Evolutionary conservation across 2,797 vertebrate genomes (phyloP).

Genomic region (Gephyroberyx darwinii): DNA sequence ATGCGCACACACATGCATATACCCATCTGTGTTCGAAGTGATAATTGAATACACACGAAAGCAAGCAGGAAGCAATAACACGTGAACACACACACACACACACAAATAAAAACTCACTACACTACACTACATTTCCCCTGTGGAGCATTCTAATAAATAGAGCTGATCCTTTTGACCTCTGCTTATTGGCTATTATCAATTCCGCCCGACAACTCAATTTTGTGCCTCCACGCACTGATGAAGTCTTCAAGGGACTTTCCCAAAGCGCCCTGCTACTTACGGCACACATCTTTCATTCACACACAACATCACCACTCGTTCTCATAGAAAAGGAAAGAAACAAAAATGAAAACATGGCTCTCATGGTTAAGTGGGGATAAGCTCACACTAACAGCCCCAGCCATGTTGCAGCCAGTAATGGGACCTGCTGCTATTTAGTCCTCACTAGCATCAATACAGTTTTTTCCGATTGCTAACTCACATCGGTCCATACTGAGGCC

Average conservation of each 20-base stretch:
- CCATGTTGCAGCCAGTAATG: constrained; percentile 48
- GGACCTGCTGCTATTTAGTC: constrained; percentile 54
- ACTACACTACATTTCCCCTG: constrained; percentile 21
- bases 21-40: no score
- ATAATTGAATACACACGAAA: background rate
- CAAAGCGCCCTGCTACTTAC: constrained; percentile 5
- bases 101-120: constrained; percentile 16
- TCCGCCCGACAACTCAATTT: constrained; percentile 36
- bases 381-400: constrained; percentile 42
- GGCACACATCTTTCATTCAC: constrained; percentile 28
- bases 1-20: background rate
- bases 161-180: constrained; percentile 44
- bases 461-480: no score
- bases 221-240: constrained; percentile 14
- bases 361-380: background rate
- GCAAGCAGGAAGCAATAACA: background rate
- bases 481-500: no score
- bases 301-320: background rate
- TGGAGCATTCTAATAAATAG: constrained; percentile 33
- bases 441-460: constrained; percentile 66
- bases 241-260: constrained; percentile 38
- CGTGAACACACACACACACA: constrained; percentile 14
- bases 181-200: constrained; percentile 48
- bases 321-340: constrained; percentile 7
- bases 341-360: background rate